These are phyloP conservation scores for Drosophila tani DNA, from an alignment of 1,140 invertebrate species.

Conservation along the genomic window DNA sequence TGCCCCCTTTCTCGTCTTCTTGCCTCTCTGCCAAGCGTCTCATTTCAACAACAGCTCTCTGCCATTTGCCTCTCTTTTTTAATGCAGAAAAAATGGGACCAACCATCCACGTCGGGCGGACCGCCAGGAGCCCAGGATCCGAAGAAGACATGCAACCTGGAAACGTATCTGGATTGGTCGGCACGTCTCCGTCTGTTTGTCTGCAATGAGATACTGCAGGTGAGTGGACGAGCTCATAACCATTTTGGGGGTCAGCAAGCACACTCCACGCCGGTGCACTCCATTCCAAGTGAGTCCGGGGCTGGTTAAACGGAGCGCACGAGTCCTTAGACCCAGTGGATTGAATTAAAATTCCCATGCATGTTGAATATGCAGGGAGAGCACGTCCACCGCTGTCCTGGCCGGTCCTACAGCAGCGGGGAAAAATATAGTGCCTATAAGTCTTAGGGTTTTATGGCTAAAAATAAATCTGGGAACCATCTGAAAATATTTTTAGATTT, in stretches of 20 bases:
- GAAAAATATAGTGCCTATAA: background rate
- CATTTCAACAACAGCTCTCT: conserved; percentile 37
- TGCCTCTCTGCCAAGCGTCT: conserved; percentile 3
- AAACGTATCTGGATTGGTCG: conserved; percentile 84
- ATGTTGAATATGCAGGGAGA: conserved; percentile 59
- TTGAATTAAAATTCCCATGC: conserved; percentile 70
- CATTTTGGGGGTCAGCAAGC: conserved; percentile 25
- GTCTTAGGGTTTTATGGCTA: no score
- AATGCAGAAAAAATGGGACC: conserved; percentile 79
- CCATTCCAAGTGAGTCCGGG: background rate
- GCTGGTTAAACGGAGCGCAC: conserved; percentile 54
- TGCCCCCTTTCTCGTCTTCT: conserved; percentile 20
- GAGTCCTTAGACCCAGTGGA: conserved; percentile 68
- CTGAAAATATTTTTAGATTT: background rate
- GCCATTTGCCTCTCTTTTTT: conserved; percentile 12
- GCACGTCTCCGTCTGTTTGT: conserved; percentile 83
- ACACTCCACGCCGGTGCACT: background rate
- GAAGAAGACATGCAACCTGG: conserved; percentile 84
- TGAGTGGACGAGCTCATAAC: conserved; percentile 56
- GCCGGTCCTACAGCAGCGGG: background rate
- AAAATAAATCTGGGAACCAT: no score
- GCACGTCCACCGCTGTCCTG: conserved; percentile 35
- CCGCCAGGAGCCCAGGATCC: conserved; percentile 75
- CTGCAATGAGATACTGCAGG: conserved; percentile 84
- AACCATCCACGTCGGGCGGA: conserved; percentile 73